phyloP scores from a whole-genome alignment of 1,140 invertebrate genomes.

The Micrasema minimum region DNA sequence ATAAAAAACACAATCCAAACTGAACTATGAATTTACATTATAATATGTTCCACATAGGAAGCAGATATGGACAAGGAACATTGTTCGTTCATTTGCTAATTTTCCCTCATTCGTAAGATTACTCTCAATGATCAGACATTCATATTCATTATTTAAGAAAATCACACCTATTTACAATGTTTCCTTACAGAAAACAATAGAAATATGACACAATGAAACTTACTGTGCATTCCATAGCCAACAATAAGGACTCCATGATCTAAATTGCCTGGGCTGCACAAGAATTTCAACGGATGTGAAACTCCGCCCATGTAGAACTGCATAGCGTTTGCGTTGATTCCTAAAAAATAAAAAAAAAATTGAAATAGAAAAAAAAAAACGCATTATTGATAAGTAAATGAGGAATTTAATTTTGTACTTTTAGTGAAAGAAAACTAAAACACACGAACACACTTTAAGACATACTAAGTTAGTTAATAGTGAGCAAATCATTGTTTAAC shows the following conservation, averaged over 20 bases:
- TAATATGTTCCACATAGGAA: too few relatives aligned
- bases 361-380: too few relatives aligned
- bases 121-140: too few relatives aligned
- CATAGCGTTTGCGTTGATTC: slow-evolving; percentile 97
- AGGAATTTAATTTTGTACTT: background rate
- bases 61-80: too few relatives aligned
- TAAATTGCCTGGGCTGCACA: slow-evolving; percentile 83
- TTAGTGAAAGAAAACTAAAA: background rate
- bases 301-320: slow-evolving; percentile 98
- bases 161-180: too few relatives aligned
- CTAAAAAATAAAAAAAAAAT: slow-evolving; percentile 55
- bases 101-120: too few relatives aligned
- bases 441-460: background rate
- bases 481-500: too few relatives aligned
- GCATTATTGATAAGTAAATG: background rate
- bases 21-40: too few relatives aligned
- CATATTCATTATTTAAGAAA: too few relatives aligned
- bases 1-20: too few relatives aligned
- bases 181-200: too few relatives aligned
- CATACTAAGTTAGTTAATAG: background rate
- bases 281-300: slow-evolving; percentile 90
- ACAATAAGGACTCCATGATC: slow-evolving; percentile 96
- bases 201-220: slow-evolving; percentile 61
- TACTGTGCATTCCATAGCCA: slow-evolving; percentile 85
- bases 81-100: too few relatives aligned